Base-by-base conservation (phyloP, 2,888 invertebrate genomes). In the Dynastes maya region DNA sequence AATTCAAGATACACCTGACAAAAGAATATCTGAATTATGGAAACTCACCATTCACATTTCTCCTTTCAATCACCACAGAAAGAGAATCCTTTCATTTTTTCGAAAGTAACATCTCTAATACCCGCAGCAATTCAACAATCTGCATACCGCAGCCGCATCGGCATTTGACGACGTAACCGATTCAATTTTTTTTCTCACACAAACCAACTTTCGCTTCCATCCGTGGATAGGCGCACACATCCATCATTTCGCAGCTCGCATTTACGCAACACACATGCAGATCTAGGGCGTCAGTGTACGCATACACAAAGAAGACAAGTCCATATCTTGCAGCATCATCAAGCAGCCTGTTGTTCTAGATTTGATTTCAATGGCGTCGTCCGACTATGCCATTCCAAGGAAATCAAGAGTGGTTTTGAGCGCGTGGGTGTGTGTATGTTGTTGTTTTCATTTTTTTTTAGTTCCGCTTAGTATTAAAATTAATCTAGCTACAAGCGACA, bases 351-450 rank as follows among this genome's bases (percentile, higher is more conserved):
- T 29, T 67, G 65, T 45, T 67, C 65, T 9, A 67, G 65, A 49
- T 67, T 67, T 37, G 65, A 67, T 45, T 37, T 67, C 40, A 40
- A 67, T 67, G 65, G 65, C 65, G n/a, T 22, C 8, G 55, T 58
- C 22, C 13, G 63, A 63, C 16, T 67, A 22, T 22, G 8, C n/a
- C 55, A 67, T 45, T 67, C 65, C 40, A 45, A 40, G 65, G 65
- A 67, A 67, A 67, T 67, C 45, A 67, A 67, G 65, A 45, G 65
- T 67, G 65, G 2, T 2, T 37, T 1, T n/a, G 40, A 16, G 9
- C 6, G 40, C n/a, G 65, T 67, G 45, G 22, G 29, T 13, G 63
- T 63, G 27, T 5, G 32, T 29, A 29, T 63, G 6, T 40, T n/a
- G 40, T 45, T 22, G 16, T 67, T 16, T 67, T 5, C 13, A 1